These are phyloP conservation scores for Apodemia zela DNA, from an alignment of 2,888 invertebrate genomes.

Conservation along the genomic window DNA sequence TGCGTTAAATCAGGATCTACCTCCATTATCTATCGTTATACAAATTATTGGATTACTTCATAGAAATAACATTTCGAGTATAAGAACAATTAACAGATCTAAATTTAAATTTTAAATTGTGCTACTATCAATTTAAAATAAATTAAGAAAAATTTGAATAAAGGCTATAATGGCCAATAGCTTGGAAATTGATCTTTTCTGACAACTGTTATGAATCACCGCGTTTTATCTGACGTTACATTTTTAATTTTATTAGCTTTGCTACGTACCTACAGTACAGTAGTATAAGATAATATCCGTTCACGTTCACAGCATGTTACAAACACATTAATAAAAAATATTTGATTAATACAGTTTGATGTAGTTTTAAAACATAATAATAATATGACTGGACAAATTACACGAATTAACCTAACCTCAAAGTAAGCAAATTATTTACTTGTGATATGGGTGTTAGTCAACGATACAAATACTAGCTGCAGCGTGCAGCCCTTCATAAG, in stretches of 20 bases:
- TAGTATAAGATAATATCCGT: background rate
- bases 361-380: too few species aligned
- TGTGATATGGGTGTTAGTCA: too few species aligned
- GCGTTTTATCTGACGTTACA: slow-evolving; percentile 25
- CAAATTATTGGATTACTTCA: slow-evolving; percentile 20
- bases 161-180: slow-evolving; percentile 39
- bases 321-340: too few species aligned
- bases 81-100: background rate
- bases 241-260: slow-evolving; percentile 26
- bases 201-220: slow-evolving; percentile 32
- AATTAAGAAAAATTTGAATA: slow-evolving; percentile 33
- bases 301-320: too few species aligned
- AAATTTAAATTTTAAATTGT: slow-evolving; percentile 36
- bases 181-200: slow-evolving; percentile 36
- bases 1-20: too few species aligned
- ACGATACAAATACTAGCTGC: too few species aligned
- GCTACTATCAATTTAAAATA: slow-evolving; percentile 30
- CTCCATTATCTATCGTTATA: too few species aligned
- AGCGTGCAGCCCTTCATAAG: too few species aligned
- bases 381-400: too few species aligned
- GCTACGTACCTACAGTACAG: slow-evolving; percentile 6
- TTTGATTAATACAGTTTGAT: too few species aligned
- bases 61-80: slow-evolving; percentile 24
- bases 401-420: too few species aligned
- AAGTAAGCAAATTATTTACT: too few species aligned